Conservation (phyloP, 2,113 vertebrate species). For the Podiceps cristatus region DNA sequence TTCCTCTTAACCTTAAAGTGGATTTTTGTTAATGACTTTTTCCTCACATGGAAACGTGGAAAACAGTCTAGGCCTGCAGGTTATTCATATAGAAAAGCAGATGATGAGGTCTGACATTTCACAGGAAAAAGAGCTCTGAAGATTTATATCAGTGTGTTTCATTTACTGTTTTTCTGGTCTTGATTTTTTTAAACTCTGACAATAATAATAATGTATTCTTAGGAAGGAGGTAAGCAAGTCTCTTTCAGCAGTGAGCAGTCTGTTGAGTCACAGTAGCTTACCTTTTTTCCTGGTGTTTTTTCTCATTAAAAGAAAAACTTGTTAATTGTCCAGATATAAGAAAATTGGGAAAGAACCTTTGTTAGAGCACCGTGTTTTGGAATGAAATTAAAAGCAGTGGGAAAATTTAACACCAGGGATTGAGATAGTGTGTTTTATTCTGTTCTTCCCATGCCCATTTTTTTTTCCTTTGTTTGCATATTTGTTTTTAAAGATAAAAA, state of each 20-base stretch:
- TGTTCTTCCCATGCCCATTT: neutral
- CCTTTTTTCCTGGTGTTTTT: neutral
- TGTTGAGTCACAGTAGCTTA: neutral
- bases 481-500: neutral
- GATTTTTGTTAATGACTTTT: constrained; percentile 26
- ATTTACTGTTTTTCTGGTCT: neutral
- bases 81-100: neutral
- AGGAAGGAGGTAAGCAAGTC: neutral
- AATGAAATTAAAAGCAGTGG: neutral
- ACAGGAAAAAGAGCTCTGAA: neutral
- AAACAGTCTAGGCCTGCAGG: neutral
- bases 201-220: neutral
- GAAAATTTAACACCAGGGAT: neutral
- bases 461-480: neutral
- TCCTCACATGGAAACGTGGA: neutral
- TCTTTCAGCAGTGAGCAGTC: neutral
- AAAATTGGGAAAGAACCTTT: neutral
- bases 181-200: neutral
- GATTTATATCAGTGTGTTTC: neutral
- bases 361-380: neutral
- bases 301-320: neutral
- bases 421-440: neutral
- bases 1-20: constrained; percentile 25
- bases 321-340: neutral
- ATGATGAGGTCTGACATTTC: constrained; percentile 24